A percentile compares a stretch with the other conserved stretches of the same genome.
phyloP scores from a whole-genome alignment of 2,888 invertebrate species.

The Lasioglossum figueresi region DNA sequence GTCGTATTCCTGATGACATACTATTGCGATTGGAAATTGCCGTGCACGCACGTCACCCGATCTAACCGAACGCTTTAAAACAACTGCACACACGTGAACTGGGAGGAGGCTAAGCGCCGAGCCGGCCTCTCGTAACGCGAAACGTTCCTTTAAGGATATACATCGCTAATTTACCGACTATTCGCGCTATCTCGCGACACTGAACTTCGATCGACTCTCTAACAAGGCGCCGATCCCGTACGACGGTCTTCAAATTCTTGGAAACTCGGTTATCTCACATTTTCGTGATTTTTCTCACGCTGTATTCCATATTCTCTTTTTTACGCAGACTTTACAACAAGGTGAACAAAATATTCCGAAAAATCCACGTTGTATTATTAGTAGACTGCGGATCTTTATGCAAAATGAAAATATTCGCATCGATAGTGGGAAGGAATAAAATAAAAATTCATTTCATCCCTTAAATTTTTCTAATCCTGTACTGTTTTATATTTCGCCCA shows the following conservation, averaged over 20 bases:
- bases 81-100: conserved; percentile 25
- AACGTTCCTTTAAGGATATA: neutral
- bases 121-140: neutral
- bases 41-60: conserved; percentile 28
- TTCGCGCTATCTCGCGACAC: neutral
- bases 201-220: neutral
- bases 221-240: neutral
- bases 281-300: neutral
- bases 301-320: neutral
- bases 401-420: too few relatives aligned
- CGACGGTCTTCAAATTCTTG: neutral
- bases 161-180: neutral
- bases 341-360: neutral
- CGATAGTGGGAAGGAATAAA: too few relatives aligned
- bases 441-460: too few relatives aligned
- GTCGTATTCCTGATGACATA: conserved; percentile 52
- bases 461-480: too few relatives aligned
- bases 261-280: neutral
- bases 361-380: too few relatives aligned
- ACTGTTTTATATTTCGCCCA: too few relatives aligned
- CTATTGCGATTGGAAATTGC: conserved; percentile 53
- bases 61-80: conserved; percentile 16
- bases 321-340: neutral
- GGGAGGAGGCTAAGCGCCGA: neutral
- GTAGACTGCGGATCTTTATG: too few relatives aligned